Evolutionary conservation across 35 echinoderm and acorn worm genomes (phyloP).

Genomic region (Apostichopus parvimensis): DNA sequence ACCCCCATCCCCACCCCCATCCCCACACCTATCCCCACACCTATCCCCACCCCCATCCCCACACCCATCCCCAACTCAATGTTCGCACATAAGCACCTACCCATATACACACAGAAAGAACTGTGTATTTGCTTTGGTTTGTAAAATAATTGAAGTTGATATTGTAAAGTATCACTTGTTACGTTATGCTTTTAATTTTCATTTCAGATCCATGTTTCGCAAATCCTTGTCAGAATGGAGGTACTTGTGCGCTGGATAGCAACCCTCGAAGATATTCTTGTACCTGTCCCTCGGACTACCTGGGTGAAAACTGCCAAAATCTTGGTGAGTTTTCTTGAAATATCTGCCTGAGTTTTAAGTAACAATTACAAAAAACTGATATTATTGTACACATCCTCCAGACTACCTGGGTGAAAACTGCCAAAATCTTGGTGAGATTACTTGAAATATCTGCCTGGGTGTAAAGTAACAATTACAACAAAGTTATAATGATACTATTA

Average conservation of each 20-base stretch:
- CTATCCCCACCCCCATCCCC: too few relatives aligned
- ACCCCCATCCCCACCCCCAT: too few relatives aligned
- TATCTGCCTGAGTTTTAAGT: background rate
- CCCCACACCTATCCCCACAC: too few relatives aligned
- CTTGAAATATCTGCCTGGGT: background rate
- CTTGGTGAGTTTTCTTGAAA: slow-evolving; percentile 3
- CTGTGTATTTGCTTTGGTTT: too few relatives aligned
- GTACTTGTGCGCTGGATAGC: background rate
- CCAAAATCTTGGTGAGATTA: slow-evolving; percentile 9
- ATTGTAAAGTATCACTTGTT: background rate
- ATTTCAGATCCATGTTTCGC: slow-evolving; percentile 12
- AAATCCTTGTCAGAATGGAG: slow-evolving; percentile 18
- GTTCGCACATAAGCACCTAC: too few relatives aligned
- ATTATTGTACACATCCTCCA: background rate
- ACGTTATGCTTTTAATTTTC: background rate
- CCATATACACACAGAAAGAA: too few relatives aligned
- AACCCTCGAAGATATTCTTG: background rate
- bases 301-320: slow-evolving; percentile 27
- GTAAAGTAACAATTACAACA: background rate
- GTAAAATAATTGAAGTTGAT: too few relatives aligned
- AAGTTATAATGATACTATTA: too few relatives aligned
- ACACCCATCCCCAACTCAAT: too few relatives aligned
- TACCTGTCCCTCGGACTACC: slow-evolving; percentile 5
- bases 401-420: slow-evolving; percentile 29
- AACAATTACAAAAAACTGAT: too few relatives aligned